Percentiles rank a stretch among this genome's conserved stretches.
Conservation (phyloP, 2,113 vertebrate species). For the Genyomyrus donnyi region DNA sequence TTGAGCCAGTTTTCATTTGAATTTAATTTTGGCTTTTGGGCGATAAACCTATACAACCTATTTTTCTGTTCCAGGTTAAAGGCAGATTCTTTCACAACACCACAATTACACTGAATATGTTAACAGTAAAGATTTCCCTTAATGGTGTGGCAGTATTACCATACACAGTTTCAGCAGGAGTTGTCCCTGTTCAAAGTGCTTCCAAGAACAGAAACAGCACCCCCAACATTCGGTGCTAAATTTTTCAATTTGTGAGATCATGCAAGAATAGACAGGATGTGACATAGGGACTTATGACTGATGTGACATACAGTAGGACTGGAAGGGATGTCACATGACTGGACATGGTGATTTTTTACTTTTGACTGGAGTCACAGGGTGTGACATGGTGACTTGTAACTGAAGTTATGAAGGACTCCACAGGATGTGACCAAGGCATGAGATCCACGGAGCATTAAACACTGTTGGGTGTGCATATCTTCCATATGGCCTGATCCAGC, state of each 20-base stretch:
- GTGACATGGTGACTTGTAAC: background rate
- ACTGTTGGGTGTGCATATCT: background rate
- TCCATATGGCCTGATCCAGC: background rate
- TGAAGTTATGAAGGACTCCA: background rate
- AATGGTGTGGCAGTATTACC: background rate
- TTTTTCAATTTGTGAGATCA: constrained; percentile 33
- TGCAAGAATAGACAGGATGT: background rate
- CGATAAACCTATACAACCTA: background rate
- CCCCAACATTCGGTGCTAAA: constrained; percentile 59
- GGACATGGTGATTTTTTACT: background rate
- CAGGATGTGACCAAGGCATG: background rate
- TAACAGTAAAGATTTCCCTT: background rate
- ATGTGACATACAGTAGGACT: background rate
- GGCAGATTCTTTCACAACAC: background rate
- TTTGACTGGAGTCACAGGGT: background rate
- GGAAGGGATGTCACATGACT: background rate
- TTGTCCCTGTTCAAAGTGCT: constrained; percentile 53
- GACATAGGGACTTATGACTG: background rate
- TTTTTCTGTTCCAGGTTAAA: background rate
- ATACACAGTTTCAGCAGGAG: constrained; percentile 19
- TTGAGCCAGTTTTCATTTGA: background rate
- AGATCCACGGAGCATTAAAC: background rate
- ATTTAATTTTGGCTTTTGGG: background rate
- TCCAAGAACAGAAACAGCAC: constrained; percentile 43
- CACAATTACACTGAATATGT: background rate